phyloP scores from a whole-genome alignment of 2,888 invertebrate species.

The Ariolimax columbianus region DNA sequence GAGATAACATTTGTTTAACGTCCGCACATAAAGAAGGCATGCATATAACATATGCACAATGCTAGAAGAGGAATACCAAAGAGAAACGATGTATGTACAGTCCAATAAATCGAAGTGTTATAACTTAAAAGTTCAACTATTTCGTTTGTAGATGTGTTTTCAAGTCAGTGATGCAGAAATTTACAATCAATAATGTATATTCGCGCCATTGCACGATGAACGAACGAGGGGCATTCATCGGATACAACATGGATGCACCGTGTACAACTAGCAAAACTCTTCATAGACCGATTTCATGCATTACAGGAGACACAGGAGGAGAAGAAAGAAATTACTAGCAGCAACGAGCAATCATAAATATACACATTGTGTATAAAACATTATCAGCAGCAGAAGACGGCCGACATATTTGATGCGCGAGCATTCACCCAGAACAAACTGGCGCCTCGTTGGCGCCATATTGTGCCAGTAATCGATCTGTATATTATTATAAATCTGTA shows the following conservation, averaged over 20 bases:
- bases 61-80: too few relatives aligned
- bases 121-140: neutral
- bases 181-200: neutral
- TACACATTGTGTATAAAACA: slow-evolving; percentile 21
- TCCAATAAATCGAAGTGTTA: too few relatives aligned
- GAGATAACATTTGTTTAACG: too few relatives aligned
- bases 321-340: slow-evolving; percentile 16
- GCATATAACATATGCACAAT: too few relatives aligned
- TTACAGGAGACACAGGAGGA: neutral
- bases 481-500: slow-evolving; percentile 18
- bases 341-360: slow-evolving; percentile 8
- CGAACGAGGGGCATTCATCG: neutral
- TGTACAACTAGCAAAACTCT: neutral
- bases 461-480: slow-evolving; percentile 18
- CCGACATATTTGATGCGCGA: slow-evolving; percentile 14
- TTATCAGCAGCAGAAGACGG: neutral
- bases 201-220: neutral
- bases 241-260: neutral
- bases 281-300: slow-evolving; percentile 12
- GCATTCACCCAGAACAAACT: slow-evolving; percentile 25
- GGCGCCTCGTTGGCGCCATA: slow-evolving; percentile 23
- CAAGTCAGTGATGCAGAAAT: neutral
- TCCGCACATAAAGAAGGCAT: too few relatives aligned
- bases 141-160: neutral
- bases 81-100: too few relatives aligned